Evolutionary conservation across 2,113 vertebrate species (phyloP).

Genomic region (Equus quagga): DNA sequence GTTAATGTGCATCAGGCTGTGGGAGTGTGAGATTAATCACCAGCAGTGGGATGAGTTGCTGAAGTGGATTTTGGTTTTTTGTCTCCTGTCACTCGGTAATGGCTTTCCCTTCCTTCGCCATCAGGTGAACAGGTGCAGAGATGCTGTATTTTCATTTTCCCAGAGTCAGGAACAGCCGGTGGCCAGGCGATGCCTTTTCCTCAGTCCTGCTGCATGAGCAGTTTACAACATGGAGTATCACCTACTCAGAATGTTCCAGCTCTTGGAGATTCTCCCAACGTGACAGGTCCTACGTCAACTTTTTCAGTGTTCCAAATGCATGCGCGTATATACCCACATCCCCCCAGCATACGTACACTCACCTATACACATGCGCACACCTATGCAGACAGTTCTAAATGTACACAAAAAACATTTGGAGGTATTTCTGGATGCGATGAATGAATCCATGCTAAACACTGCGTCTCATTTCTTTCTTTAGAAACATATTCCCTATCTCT

Average conservation of each 20-base stretch:
- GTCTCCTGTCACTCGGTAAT: conserved; percentile 91
- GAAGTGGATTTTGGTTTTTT: conserved; percentile 92
- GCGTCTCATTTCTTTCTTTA: conserved; percentile 30
- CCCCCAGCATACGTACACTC: background rate
- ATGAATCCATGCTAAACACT: background rate
- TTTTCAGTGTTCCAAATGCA: conserved; percentile 2
- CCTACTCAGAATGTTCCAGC: conserved; percentile 79
- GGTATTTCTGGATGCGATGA: background rate
- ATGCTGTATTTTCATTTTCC: conserved; percentile 91
- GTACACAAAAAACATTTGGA: background rate
- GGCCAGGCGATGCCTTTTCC: conserved; percentile 86
- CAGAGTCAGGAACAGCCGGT: conserved; percentile 89
- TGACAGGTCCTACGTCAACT: conserved; percentile 70
- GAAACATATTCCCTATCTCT: background rate
- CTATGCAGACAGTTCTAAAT: accelerated
- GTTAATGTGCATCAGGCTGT: conserved; percentile 98
- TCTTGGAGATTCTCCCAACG: conserved; percentile 75
- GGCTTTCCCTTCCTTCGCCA: conserved; percentile 91
- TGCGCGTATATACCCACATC: background rate
- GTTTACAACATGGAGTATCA: conserved; percentile 80
- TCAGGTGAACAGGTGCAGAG: conserved; percentile 92
- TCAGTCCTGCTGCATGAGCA: conserved; percentile 89
- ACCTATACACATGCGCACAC: background rate
- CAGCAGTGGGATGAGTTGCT: conserved; percentile 91
- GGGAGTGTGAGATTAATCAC: conserved; percentile 98